These are phyloP conservation scores for Blastobasis adustella DNA, from an alignment of 2,888 invertebrate species.

Conservation along the genomic window DNA sequence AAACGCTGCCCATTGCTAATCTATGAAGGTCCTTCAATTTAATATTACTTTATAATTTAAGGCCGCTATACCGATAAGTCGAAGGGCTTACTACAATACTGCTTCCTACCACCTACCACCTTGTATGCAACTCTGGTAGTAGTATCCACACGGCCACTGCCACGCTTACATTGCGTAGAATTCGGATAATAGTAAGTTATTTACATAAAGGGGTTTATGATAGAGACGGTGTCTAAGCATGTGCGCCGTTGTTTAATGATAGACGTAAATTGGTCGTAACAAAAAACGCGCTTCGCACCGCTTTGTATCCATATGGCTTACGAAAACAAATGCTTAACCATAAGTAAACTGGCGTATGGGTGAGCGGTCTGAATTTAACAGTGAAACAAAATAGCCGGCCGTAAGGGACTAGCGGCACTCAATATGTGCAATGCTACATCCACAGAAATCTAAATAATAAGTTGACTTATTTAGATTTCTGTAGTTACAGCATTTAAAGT, in stretches of 20 bases:
- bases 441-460: constrained; percentile 36
- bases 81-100: neutral
- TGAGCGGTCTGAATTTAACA: constrained; percentile 46
- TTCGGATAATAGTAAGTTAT: neutral
- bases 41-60: too few species aligned
- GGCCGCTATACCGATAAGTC: constrained; percentile 30
- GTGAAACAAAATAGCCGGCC: constrained; percentile 24
- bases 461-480: neutral
- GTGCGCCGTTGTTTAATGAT: constrained; percentile 64
- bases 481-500: neutral
- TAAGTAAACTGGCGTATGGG: constrained; percentile 62
- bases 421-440: constrained; percentile 27
- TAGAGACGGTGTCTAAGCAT: constrained; percentile 36
- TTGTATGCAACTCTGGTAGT: neutral
- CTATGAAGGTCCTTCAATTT: too few species aligned
- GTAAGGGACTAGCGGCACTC: too few species aligned
- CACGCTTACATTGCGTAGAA: too few species aligned
- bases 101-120: neutral
- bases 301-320: constrained; percentile 65
- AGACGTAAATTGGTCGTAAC: constrained; percentile 57
- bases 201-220: constrained; percentile 43
- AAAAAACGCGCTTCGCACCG: constrained; percentile 43
- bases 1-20: too few species aligned
- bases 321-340: constrained; percentile 70
- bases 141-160: neutral